phyloP scores from a whole-genome alignment of 30 jellyfish, hydroid and myxozoan genomes.

The Turritopsis rubra region DNA sequence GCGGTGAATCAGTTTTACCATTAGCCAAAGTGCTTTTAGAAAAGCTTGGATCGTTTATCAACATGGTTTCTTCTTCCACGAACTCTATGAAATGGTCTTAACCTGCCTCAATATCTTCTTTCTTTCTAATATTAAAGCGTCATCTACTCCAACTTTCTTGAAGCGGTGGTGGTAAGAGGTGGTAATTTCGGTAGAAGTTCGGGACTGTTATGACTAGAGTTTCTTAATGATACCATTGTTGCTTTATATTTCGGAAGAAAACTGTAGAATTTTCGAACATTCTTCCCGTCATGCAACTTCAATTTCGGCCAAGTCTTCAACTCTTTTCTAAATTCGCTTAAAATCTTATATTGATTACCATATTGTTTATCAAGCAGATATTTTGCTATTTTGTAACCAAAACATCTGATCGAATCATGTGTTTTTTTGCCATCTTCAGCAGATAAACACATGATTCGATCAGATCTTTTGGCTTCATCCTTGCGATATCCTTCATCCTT shows the following conservation, averaged over 20 bases:
- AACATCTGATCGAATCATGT: too few relatives aligned
- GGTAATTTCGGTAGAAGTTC: not conserved
- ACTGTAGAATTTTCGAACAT: not conserved
- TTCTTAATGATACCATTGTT: not conserved
- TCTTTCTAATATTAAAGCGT: not conserved
- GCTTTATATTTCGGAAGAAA: constrained; percentile 4
- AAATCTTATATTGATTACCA: not conserved
- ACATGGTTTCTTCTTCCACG: not conserved
- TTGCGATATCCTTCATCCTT: not conserved
- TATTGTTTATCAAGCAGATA: constrained; percentile 2
- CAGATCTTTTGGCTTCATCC: constrained; percentile 14
- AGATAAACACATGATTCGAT: not conserved
- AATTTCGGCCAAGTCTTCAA: not conserved
- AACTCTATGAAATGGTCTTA: not conserved
- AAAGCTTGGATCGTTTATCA: not conserved
- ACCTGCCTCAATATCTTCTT: not conserved
- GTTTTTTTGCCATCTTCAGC: not conserved
- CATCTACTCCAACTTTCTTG: not conserved
- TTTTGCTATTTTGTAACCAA: not conserved
- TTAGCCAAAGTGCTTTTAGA: not conserved
- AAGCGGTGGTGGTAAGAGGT: not conserved
- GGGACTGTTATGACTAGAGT: too few relatives aligned
- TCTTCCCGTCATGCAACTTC: not conserved
- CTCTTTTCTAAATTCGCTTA: not conserved
- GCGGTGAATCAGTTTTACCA: not conserved